A percentile compares a stretch with the other conserved stretches of the same genome.
Evolutionary conservation across 2,113 vertebrate species (phyloP).

Genomic region (Telmatochromis bifrenatus): DNA sequence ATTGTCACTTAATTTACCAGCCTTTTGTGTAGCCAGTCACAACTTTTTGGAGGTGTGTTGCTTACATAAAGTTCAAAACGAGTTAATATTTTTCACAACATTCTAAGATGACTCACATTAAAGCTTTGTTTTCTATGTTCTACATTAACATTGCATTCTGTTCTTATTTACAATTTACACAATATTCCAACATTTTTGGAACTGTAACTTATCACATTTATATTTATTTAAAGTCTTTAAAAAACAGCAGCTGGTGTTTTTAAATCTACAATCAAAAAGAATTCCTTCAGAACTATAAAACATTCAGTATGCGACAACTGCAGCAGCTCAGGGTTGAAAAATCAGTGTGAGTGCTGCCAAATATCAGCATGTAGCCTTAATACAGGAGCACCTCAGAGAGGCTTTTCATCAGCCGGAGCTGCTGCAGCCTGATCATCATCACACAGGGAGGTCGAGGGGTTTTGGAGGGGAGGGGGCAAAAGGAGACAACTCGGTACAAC

Average conservation of each 20-base stretch:
- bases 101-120: background rate
- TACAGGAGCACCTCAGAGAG: slow-evolving; percentile 11
- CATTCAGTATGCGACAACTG: slow-evolving; percentile 2
- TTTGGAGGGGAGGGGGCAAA: background rate
- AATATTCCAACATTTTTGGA: background rate
- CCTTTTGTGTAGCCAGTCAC: background rate
- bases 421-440: slow-evolving; percentile 25
- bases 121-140: background rate
- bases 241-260: background rate
- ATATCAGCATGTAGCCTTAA: slow-evolving; percentile 20
- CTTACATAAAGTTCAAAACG: background rate
- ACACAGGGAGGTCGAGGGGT: background rate
- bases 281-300: slow-evolving; percentile 9
- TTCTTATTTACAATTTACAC: background rate
- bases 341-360: slow-evolving; percentile 23
- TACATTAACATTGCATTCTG: background rate
- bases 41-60: background rate
- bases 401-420: slow-evolving; percentile 30
- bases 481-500: background rate
- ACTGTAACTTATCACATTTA: background rate
- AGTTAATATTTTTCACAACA: background rate
- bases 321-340: slow-evolving; percentile 9
- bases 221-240: background rate
- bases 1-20: background rate
- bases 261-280: slow-evolving; percentile 9